A percentile compares a stretch with the other conserved stretches of the same genome.
phyloP scores from a whole-genome alignment of 2,888 invertebrate genomes.

The Drosophila quinaria region DNA sequence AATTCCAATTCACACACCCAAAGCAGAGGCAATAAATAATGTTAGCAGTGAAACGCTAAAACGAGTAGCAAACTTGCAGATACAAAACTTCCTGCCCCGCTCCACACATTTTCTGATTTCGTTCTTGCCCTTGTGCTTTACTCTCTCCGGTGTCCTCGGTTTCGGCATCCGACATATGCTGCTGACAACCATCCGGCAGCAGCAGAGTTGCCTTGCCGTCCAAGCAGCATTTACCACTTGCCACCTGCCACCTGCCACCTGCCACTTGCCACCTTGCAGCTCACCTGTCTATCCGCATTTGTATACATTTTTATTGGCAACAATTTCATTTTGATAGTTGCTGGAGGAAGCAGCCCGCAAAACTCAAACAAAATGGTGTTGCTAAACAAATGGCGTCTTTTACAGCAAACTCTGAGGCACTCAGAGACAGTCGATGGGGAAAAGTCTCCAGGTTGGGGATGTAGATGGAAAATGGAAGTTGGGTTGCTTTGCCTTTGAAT shows the following conservation, averaged over 20 bases:
- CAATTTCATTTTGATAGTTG: conserved; percentile 77
- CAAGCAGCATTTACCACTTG: conserved; percentile 4
- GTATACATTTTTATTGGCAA: conserved; percentile 78
- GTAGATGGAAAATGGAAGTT: background rate
- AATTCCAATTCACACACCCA: conserved; percentile 71
- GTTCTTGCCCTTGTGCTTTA: no score
- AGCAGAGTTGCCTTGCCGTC: no score
- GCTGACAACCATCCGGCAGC: conserved; percentile 29
- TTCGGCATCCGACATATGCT: conserved; percentile 32
- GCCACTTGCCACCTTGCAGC: conserved; percentile 15
- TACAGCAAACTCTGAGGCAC: conserved; percentile 41
- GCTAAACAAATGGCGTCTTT: conserved; percentile 78
- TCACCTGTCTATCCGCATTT: conserved; percentile 70
- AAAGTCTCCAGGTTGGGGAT: background rate
- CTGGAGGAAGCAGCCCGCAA: conserved; percentile 46
- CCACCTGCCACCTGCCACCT: conserved; percentile 39
- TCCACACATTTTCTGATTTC: background rate
- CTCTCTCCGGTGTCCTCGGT: background rate
- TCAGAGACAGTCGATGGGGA: conserved; percentile 1
- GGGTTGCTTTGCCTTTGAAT: background rate
- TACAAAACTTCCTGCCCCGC: conserved; percentile 28
- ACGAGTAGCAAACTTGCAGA: conserved; percentile 36
- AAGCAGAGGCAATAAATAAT: conserved; percentile 75
- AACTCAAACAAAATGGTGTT: conserved; percentile 78
- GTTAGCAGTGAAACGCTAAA: conserved; percentile 52